Evolutionary conservation across 1,140 invertebrate genomes (phyloP), one percentile per base, ranked within the genome.

Genomic region (Hormaphis cornu): DNA sequence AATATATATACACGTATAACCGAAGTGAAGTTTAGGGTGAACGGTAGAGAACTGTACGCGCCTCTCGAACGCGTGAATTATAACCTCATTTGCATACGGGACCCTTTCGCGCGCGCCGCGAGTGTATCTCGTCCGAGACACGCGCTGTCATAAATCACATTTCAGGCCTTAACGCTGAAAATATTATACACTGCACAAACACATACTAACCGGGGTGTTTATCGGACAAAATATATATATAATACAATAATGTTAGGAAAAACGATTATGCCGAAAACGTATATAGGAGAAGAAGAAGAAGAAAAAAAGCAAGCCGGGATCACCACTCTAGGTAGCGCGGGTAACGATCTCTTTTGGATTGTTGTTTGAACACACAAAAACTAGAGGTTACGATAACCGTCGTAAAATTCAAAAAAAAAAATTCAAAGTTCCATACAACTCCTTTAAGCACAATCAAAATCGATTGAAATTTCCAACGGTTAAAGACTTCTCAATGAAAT

Each of bases 11-110:
- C 30, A 61, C 40, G 33, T 44, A 24, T 12, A n/a, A 35, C 58
- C 24, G 10, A 9, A 46, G 40, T 35, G 28, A 46, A 50, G 28
- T 66, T 50, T 22, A n/a, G 42, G 42, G 61, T 30, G 44, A 66
- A 46, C 48, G 61, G 42, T 50, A 66, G 18, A 40, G 16, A 8
- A 14, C 44, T 42, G 58, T 37, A 9, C 58, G 40, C 46, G 58
- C 58, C 61, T 66, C 61, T 66, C 61, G 61, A 66, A 66, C 33
- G n/a, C n/a, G 42, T 66, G 61, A 66, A 66, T 66, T 66, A 66
- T 66, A 66, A 66, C 61, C 61, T 66, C 61, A 66, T 66, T 66
- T 66, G 61, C 61, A 66, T 66, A 66, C 61, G 61, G 61, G 61
- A 66, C 61, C 61, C 61, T 66, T 66, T 66, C 26, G 28, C 61